Percentiles rank a stretch among this genome's conserved stretches.
phyloP scores from a whole-genome alignment of 2,888 invertebrate genomes.

The Eristalis pertinax region DNA sequence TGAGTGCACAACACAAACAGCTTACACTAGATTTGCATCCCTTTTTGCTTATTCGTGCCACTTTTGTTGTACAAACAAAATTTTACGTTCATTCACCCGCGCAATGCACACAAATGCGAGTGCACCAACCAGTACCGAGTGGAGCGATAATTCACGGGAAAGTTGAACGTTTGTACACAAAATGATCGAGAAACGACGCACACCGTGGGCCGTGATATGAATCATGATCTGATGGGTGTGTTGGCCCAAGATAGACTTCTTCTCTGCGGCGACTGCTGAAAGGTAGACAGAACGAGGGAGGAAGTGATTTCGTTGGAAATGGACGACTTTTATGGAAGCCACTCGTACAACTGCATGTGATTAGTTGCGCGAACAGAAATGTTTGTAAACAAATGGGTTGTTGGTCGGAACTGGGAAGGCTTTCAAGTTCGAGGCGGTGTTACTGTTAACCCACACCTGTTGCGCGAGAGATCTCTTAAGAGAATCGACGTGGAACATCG shows the following conservation, averaged over 20 bases:
- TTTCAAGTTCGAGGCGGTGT: neutral
- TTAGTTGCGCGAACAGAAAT: neutral
- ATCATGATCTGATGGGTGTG: neutral
- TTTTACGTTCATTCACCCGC: conserved; percentile 22
- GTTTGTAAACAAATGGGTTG: conserved; percentile 42
- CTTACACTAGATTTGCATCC: neutral
- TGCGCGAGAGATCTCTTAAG: conserved; percentile 9
- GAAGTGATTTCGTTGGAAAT: neutral
- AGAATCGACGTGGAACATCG: conserved; percentile 4
- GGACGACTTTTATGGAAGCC: neutral
- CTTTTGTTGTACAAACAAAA: conserved; percentile 24
- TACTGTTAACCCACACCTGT: conserved; percentile 33
- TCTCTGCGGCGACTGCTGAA: no score
- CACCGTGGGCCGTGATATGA: conserved; percentile 1
- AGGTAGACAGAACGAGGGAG: neutral
- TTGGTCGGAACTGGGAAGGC: neutral
- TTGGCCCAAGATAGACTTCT: neutral
- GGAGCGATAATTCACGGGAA: neutral
- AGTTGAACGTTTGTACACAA: neutral
- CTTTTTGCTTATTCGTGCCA: neutral
- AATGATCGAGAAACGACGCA: neutral
- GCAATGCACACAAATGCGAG: neutral
- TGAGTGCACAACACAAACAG: neutral
- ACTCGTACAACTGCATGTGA: neutral
- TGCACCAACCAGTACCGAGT: neutral